Evolutionary conservation across 2,888 invertebrate species (phyloP).

Genomic region (Cyrtodaria siliqua): DNA sequence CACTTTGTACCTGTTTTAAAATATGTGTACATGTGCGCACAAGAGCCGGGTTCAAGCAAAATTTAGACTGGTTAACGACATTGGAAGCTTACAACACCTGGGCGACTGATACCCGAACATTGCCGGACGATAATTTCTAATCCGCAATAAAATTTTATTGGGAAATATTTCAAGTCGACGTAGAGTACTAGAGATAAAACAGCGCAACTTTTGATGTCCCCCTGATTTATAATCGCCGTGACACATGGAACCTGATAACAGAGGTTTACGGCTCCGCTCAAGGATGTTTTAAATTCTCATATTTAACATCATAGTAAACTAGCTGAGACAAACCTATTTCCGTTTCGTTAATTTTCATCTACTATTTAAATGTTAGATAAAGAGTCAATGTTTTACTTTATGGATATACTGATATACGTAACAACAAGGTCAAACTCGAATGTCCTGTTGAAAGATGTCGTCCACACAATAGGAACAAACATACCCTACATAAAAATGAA

Average conservation of each 20-base stretch:
- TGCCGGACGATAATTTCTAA: slow-evolving; percentile 57
- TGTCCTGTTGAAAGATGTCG: no score
- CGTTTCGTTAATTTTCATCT: no score
- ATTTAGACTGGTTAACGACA: slow-evolving; percentile 28
- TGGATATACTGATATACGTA: no score
- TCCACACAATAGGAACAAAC: no score
- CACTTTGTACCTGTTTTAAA: no score
- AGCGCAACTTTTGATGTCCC: slow-evolving; percentile 67
- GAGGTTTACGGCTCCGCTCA: slow-evolving; percentile 43
- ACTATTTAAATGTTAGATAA: no score
- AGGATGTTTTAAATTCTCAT: slow-evolving; percentile 47
- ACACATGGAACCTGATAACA: slow-evolving; percentile 60
- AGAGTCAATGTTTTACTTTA: no score
- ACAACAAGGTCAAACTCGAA: no score
- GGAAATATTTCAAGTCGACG: slow-evolving; percentile 70
- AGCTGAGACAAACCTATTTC: not conserved
- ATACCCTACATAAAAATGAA: no score
- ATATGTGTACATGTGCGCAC: not conserved
- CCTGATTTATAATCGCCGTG: slow-evolving; percentile 69
- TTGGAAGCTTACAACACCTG: slow-evolving; percentile 39
- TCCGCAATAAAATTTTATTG: slow-evolving; percentile 71
- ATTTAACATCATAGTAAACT: not conserved
- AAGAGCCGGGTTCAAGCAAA: not conserved
- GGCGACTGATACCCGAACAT: slow-evolving; percentile 13
- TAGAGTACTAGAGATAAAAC: slow-evolving; percentile 66